Evolutionary conservation across 1,140 invertebrate genomes (phyloP).

Genomic region (Maconellicoccus hirsutus): DNA sequence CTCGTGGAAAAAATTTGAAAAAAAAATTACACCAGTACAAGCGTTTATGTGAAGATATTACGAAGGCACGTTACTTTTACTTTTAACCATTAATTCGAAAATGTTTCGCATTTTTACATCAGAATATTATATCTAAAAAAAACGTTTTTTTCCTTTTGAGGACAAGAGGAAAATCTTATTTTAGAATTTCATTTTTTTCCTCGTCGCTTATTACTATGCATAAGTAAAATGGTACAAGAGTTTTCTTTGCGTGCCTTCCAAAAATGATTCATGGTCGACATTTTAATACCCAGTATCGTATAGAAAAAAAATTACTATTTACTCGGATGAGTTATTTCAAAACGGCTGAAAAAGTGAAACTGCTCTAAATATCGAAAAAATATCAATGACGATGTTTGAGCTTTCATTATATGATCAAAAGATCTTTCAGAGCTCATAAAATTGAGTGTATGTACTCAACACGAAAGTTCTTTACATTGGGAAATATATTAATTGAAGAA

Average conservation of each 20-base stretch:
- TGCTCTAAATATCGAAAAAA: background rate
- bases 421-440: too few relatives aligned
- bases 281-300: background rate
- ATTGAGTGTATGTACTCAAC: too few relatives aligned
- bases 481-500: too few relatives aligned
- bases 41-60: too few relatives aligned
- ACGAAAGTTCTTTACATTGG: too few relatives aligned
- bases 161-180: conserved; percentile 4
- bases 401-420: too few relatives aligned
- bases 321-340: background rate
- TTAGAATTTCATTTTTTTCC: background rate
- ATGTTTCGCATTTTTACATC: background rate
- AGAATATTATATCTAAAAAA: background rate
- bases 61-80: too few relatives aligned
- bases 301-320: conserved; percentile 1
- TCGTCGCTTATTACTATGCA: conserved; percentile 7
- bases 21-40: too few relatives aligned
- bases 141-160: background rate
- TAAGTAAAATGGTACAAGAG: conserved; percentile 4
- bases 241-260: conserved; percentile 3
- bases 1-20: too few relatives aligned
- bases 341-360: background rate
- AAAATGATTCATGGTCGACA: conserved; percentile 8
- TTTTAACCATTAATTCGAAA: background rate
- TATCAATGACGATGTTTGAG: background rate